Evolutionary conservation across 2,113 vertebrate species (phyloP).

Genomic region (Scalopus aquaticus): DNA sequence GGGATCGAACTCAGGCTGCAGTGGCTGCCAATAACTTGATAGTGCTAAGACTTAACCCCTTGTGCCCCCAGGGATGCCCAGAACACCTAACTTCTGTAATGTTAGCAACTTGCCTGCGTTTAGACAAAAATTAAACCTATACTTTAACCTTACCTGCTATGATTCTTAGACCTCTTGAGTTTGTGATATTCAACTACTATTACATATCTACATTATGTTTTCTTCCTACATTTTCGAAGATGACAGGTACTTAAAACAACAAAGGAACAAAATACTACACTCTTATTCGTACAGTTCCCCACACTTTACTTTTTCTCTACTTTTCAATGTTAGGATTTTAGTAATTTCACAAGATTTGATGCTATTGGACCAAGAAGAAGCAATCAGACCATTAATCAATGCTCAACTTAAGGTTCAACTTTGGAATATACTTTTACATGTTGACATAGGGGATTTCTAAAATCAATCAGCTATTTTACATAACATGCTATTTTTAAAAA

Average conservation of each 20-base stretch:
- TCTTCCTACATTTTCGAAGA: not conserved
- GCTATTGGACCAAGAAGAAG: not conserved
- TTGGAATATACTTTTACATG: not conserved
- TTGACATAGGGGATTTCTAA: conserved; percentile 23
- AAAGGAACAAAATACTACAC: not conserved
- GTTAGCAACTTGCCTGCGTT: not conserved
- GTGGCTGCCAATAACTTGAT: too few relatives aligned
- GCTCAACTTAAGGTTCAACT: not conserved
- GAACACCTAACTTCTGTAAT: not conserved
- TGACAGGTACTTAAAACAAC: conserved; percentile 1
- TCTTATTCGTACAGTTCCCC: not conserved
- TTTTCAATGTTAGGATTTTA: conserved; percentile 41
- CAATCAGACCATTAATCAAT: conserved; percentile 8
- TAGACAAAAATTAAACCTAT: not conserved
- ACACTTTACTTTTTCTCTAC: not conserved
- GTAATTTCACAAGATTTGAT: conserved; percentile 17
- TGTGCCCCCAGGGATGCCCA: too few relatives aligned
- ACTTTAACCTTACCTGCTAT: not conserved
- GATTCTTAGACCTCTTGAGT: conserved; percentile 26
- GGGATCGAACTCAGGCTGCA: too few relatives aligned
- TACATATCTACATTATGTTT: not conserved
- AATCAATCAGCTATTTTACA: not conserved
- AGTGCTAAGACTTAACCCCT: too few relatives aligned
- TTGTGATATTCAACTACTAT: conserved; percentile 11
- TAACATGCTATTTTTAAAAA: not conserved